A percentile compares a stretch with the other conserved stretches of the same genome.
Conservation (phyloP, 2,888 invertebrate genomes). For the Caenorhabditis angaria region DNA sequence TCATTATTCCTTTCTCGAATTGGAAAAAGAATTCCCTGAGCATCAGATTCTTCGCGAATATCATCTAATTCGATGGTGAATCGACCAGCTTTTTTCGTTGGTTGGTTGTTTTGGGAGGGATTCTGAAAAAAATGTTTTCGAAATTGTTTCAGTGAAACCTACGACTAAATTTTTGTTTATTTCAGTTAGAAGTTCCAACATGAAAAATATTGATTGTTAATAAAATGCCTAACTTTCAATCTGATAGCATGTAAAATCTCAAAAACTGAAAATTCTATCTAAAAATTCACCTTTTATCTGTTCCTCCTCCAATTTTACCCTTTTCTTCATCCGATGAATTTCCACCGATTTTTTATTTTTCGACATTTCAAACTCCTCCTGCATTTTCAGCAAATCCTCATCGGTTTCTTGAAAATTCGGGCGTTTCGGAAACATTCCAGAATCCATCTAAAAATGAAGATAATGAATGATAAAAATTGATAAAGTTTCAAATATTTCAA, state of each 20-base stretch:
- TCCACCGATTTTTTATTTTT: constrained; percentile 19
- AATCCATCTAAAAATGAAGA: constrained; percentile 10
- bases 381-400: constrained; percentile 51
- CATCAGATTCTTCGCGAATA: constrained; percentile 22
- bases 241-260: neutral
- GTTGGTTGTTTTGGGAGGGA: constrained; percentile 1
- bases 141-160: neutral
- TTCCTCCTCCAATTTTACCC: constrained; percentile 12
- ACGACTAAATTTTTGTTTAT: neutral
- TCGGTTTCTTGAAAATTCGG: constrained; percentile 50
- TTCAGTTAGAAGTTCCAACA: too few relatives aligned
- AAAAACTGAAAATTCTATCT: neutral
- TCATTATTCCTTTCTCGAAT: constrained; percentile 34
- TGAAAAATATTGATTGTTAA: too few relatives aligned
- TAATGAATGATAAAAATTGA: too few relatives aligned
- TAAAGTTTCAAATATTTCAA: neutral
- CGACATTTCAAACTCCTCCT: constrained; percentile 36
- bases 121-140: neutral
- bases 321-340: constrained; percentile 32
- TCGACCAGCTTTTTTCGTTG: constrained; percentile 32
- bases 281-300: neutral
- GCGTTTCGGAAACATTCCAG: constrained; percentile 28
- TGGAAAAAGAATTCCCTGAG: constrained; percentile 18
- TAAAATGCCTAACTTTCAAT: neutral
- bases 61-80: constrained; percentile 47